A percentile compares a stretch with the other conserved stretches of the same genome.
Conservation (phyloP, 2,888 invertebrate genomes). For the Melieria crassipennis region DNA sequence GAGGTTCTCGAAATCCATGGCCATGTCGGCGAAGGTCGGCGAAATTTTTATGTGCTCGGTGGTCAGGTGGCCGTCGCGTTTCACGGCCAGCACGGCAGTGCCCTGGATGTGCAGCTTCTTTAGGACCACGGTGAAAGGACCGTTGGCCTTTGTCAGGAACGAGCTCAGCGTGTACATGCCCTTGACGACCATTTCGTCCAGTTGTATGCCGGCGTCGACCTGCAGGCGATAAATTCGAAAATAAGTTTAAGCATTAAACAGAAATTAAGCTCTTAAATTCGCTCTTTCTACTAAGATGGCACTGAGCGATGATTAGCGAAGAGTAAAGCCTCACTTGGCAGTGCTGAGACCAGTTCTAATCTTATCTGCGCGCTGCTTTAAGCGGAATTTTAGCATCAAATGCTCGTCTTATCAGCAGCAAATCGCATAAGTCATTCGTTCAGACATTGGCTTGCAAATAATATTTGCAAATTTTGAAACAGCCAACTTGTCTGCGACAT, state of each 20-base stretch:
- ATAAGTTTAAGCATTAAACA: not conserved
- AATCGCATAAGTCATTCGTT: too few species aligned
- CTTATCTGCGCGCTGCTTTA: too few species aligned
- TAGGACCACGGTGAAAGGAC: slow-evolving; percentile 82
- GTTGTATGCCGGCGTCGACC: slow-evolving; percentile 77
- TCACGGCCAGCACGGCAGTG: slow-evolving; percentile 76
- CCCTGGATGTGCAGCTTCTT: slow-evolving; percentile 76
- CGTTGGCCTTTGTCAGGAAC: slow-evolving; percentile 76
- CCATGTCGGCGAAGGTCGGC: slow-evolving; percentile 77
- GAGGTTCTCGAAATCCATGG: slow-evolving; percentile 84
- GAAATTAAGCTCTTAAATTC: too few species aligned
- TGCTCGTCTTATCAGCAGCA: too few species aligned
- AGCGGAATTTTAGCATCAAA: too few species aligned
- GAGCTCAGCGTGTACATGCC: slow-evolving; percentile 81
- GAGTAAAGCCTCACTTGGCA: not conserved
- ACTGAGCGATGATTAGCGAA: not conserved
- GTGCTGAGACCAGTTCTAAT: too few species aligned
- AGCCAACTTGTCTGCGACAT: slow-evolving; percentile 33
- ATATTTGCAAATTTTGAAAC: not conserved
- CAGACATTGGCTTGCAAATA: too few species aligned
- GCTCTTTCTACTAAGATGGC: not conserved
- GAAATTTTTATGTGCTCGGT: slow-evolving; percentile 84
- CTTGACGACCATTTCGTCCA: slow-evolving; percentile 75
- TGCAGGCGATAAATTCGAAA: slow-evolving; percentile 56
- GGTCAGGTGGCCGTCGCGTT: slow-evolving; percentile 78